Base-by-base conservation (phyloP, 2,113 vertebrate genomes). In the Pluvialis apricaria region DNA sequence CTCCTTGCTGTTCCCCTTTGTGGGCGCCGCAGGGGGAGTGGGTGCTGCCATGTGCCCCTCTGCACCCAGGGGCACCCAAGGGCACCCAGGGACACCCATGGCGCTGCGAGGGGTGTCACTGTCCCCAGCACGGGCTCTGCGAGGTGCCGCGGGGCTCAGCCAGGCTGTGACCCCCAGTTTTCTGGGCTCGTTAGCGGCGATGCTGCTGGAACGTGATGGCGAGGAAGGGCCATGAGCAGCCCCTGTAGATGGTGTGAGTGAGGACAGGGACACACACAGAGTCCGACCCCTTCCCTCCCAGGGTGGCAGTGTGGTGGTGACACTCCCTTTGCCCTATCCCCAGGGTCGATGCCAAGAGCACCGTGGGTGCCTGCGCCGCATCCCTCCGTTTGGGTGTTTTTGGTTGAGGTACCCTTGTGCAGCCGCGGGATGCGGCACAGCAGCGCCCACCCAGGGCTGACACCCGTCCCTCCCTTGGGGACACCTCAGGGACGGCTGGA, bases 281-380 rank as follows among this genome's bases (percentile, higher is more conserved):
- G 11, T 32, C 42, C 0, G 0, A 22, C 6, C 40, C 26, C 64
- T 69, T 65, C 36, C 14, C 13, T 82, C 10, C n/a, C 10, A 18
- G 7, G 1, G 25, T 62, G 17, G 6, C n/a, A 32, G 25, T 1
- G 0, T 34, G 42, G 10, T 40, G 44, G 22, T 58, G 69, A 44
- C 36, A 8, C 34, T 94, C 54, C 15, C 20, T 88, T 71, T 64
- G 32, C 34, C 51, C 32, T 70, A 29, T 65, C 13, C 55, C 77
- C 15, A 24, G 64, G 31, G 51, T 51, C 1, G 9, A 13, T 73
- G 62, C 44, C 0, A 3, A 55, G 4, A 40, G 8, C 45, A 11
- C 21, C 0, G 0, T 0, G 3, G 29, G 5, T 75, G 11, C 32
- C 24, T 72, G 25, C 44, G 15, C 10, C 0, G 1, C 38, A 34